Evolutionary conservation across 2,113 vertebrate species (phyloP).

Genomic region (Tyto alba): DNA sequence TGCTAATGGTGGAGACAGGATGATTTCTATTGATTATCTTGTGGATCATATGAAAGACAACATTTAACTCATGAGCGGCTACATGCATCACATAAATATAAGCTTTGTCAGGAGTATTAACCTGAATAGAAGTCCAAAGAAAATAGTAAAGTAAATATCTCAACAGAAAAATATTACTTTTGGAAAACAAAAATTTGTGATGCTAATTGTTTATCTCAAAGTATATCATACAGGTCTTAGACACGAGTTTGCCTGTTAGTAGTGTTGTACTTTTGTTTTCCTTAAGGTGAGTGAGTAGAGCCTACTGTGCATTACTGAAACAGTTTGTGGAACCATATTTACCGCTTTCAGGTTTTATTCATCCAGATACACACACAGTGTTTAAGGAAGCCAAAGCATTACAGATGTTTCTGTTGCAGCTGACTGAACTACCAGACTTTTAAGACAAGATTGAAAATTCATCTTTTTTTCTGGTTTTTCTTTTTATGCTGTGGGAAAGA

Average conservation of each 20-base stretch:
- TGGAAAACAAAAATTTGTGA: background rate
- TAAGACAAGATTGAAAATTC: background rate
- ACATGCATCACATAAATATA: background rate
- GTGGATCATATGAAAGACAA: background rate
- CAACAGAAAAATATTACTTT: background rate
- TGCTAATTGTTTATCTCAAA: background rate
- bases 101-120: background rate
- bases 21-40: background rate
- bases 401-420: background rate
- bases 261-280: background rate
- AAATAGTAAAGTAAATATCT: background rate
- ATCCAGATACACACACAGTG: background rate
- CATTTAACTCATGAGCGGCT: background rate
- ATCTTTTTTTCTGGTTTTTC: background rate
- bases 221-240: background rate
- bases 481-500: background rate
- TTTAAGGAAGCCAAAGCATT: background rate
- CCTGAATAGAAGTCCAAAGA: background rate
- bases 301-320: background rate
- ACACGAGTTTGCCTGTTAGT: background rate
- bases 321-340: background rate
- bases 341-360: background rate
- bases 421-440: background rate
- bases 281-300: background rate
- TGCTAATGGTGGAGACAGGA: background rate